Evolutionary conservation across 1,140 invertebrate species (phyloP), one percentile per base, ranked within the genome.

Genomic region (Heliconius nattereri): DNA sequence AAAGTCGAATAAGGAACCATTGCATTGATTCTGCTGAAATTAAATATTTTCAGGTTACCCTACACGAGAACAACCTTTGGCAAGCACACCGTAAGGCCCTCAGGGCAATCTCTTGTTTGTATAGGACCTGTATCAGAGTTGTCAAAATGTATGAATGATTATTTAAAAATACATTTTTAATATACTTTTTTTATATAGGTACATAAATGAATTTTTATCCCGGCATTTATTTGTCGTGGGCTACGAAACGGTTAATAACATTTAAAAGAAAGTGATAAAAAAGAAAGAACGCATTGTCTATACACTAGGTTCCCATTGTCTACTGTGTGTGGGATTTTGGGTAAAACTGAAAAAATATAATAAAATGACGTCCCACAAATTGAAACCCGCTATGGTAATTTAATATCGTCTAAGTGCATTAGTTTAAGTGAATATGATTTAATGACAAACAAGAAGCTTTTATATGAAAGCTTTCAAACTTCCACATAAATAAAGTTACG

Each of bases 361-460:
- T 57, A 57, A 57, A 57, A 57, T 57, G 11, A 57, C 20, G 9
- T 57, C 23, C 26, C 23, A 26, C 60, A 29, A 66, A 66, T 29
- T 66, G 23, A 23, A 66, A 66, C 23, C 13, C 23, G 60, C 60
- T 66, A 29, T 66, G 60, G 7, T 66, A 66, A 66, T 66, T 66
- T 29, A 66, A 66, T 66, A 66, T 6, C 23, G 3, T 16, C 60
- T 66, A 66, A 66, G 11, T 66, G 60, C 9, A 66, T 66, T 66
- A 26, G 23, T 13, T 66, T 66, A 66, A 66, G 60, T 66, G 20
- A 20, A 66, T 23, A 16, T 23, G 60, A 16, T 66, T 13, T 66
- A 66, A 66, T 66, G 60, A 66, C n/a, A 26, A 26, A 66, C 60
- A 66, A 66, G 60, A 66, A 66, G 26, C 60, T 66, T 66, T 66